A percentile compares a stretch with the other conserved stretches of the same genome.
phyloP scores from a whole-genome alignment of 2,797 vertebrate species.

The Pelodytes ibericus region DNA sequence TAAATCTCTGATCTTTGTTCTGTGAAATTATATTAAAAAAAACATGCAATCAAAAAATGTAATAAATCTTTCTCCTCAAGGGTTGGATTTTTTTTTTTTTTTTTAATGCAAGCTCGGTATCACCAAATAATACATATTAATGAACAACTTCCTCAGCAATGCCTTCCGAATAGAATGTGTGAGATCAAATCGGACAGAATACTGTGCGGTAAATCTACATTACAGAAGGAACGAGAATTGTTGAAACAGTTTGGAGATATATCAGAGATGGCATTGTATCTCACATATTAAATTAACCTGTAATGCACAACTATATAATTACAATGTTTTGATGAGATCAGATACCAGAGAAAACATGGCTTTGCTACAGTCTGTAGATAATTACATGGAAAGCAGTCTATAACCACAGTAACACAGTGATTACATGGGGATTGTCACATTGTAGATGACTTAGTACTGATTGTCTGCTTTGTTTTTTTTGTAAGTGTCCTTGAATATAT shows the following conservation, averaged over 20 bases:
- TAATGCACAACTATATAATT: too few species aligned
- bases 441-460: too few species aligned
- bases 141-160: not conserved
- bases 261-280: not conserved
- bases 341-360: too few species aligned
- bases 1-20: conserved; percentile 6
- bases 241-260: not conserved
- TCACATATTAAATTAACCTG: not conserved
- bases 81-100: not conserved
- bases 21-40: conserved; percentile 23
- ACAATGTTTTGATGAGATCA: too few species aligned
- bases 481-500: too few species aligned
- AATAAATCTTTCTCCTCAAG: conserved; percentile 30
- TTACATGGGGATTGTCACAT: too few species aligned
- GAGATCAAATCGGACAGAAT: not conserved
- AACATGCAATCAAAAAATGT: conserved; percentile 43
- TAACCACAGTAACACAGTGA: too few species aligned
- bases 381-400: too few species aligned
- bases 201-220: not conserved
- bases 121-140: conserved; percentile 34
- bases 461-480: too few species aligned
- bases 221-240: not conserved
- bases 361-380: too few species aligned
- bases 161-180: not conserved
- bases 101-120: not conserved